phyloP scores from a whole-genome alignment of 1,140 invertebrate genomes.

The Temnothorax longispinosus region DNA sequence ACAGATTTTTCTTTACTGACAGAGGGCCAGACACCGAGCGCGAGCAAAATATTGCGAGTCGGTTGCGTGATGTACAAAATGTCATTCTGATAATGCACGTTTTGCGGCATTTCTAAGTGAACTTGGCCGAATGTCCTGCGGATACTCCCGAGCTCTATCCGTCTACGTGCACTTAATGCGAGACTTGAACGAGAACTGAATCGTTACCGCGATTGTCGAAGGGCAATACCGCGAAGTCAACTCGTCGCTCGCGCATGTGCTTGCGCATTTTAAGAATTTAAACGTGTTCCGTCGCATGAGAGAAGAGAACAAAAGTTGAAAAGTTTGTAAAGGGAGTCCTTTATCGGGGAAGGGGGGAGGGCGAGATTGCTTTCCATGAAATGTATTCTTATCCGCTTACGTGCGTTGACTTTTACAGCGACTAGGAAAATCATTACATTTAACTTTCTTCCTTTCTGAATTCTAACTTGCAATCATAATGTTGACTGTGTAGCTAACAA shows the following conservation, averaged over 20 bases:
- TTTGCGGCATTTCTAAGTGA: background rate
- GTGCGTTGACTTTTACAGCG: constrained; percentile 26
- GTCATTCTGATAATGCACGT: background rate
- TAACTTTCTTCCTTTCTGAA: constrained; percentile 24
- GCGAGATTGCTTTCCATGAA: constrained; percentile 16
- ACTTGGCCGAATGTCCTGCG: background rate
- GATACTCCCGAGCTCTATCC: background rate
- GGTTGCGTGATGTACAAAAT: constrained; percentile 8
- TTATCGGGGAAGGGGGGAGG: background rate
- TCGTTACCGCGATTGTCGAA: background rate
- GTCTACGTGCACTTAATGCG: background rate
- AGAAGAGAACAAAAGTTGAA: background rate
- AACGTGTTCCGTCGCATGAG: background rate
- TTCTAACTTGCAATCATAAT: background rate
- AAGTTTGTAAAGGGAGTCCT: background rate
- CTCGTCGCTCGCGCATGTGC: background rate
- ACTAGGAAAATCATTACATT: background rate
- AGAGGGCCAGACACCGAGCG: constrained; percentile 13
- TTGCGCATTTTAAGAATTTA: constrained; percentile 31
- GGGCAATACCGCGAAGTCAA: background rate
- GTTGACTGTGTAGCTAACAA: background rate
- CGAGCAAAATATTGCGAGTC: background rate
- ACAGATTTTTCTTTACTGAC: background rate
- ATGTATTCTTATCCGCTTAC: constrained; percentile 3
- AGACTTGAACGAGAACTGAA: constrained; percentile 9